Base-by-base conservation (phyloP, 2,888 invertebrate genomes). In the Mimachlamys varia region DNA sequence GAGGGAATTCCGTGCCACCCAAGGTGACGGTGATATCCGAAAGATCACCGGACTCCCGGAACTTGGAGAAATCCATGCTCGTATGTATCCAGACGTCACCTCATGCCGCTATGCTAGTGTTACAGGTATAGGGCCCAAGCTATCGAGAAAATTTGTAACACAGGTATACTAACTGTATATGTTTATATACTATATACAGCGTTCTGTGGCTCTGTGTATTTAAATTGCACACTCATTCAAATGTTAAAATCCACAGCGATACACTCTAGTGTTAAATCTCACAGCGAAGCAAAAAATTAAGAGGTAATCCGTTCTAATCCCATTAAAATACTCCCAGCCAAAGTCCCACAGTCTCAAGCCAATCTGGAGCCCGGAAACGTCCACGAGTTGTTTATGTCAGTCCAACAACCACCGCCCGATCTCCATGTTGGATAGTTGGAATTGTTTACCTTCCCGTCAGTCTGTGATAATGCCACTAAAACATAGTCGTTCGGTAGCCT, bases 11-110 rank as follows among this genome's bases (percentile, higher is more conserved):
- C 5, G 93, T 92, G 49, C 93, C 95, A 50, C 95, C 95, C 3
- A 96, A 95, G 0, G 93, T 92, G 0, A 96, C 96, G 10, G 94
- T 94, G n/a, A 96, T 95, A 91, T 96, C 96, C 7, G 96, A 96
- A 53, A 96, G 94, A 90, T 96, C 96, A 12, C 96, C 96, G 10
- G 94, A 94, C 87, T 94, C 94, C 13, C 96, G 94, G 91, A 96
- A 96, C 91, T 95, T 95, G 13, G 95, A 94, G 92, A 95, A 96
- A 94, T 95, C 95, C 95, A 95, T 95, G 27, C 53, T 92, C 17
- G 38, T 53, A 33, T 38, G 13, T 76, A 33, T 76, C 76, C 33
- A n/a, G 49, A 22, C 33, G 76, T 76, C 22, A 76, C 27, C 76
- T 33, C 76, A 76, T 76, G 27, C 0, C 27, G 12, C 76, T 27